A percentile compares a stretch with the other conserved stretches of the same genome.
These are phyloP conservation scores for Trachurus trachurus DNA, from an alignment of 2,797 vertebrate species.

Conservation along the genomic window DNA sequence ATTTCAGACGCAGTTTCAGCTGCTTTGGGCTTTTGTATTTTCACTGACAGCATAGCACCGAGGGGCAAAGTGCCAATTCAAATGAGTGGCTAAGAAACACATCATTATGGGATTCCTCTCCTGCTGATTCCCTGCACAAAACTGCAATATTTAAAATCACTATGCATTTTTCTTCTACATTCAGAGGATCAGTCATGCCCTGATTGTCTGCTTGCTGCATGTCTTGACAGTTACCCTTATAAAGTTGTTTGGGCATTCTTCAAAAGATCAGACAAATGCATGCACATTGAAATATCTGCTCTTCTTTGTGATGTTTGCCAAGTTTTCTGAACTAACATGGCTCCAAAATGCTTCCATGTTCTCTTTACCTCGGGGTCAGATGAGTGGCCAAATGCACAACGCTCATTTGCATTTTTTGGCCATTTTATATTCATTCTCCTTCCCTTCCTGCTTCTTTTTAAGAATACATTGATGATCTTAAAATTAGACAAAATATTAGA, in stretches of 20 bases:
- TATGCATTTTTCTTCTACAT: background rate
- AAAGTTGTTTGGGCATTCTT: background rate
- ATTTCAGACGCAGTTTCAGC: conserved; percentile 28
- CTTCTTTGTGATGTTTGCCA: background rate
- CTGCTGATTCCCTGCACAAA: conserved; percentile 1
- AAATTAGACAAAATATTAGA: background rate
- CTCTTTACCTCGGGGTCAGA: background rate
- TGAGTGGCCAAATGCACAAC: background rate
- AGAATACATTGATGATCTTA: background rate
- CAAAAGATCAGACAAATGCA: background rate
- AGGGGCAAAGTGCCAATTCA: conserved; percentile 35
- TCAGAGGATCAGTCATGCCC: conserved; percentile 8
- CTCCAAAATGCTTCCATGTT: background rate
- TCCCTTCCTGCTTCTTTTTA: background rate
- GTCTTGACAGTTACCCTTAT: background rate
- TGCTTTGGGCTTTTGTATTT: conserved; percentile 24
- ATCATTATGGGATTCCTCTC: conserved; percentile 61
- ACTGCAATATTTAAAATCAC: conserved; percentile 4
- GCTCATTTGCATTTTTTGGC: background rate
- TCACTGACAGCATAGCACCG: conserved; percentile 26
- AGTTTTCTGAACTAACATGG: background rate
- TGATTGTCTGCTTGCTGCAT: background rate
- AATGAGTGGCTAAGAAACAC: conserved; percentile 49
- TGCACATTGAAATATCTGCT: background rate
- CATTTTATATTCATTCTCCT: background rate